Base-by-base conservation (phyloP, 1,140 invertebrate species). In the Drosophila nasuta region DNA sequence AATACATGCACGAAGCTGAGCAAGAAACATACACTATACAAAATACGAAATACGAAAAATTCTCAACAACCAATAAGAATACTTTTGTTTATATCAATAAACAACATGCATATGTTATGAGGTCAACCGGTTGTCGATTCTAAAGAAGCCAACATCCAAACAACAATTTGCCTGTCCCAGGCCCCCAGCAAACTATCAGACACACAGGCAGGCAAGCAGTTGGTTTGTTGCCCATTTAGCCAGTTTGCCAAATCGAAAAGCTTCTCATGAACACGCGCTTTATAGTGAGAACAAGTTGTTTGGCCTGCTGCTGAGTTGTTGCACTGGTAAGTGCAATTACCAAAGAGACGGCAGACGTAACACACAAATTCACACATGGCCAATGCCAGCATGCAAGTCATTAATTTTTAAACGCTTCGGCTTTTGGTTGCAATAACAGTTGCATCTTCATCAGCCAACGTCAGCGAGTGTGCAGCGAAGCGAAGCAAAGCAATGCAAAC, bases 111-210 rank as follows among this genome's bases (percentile, higher is more conserved):
- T 75, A 59, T 71, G 65, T 76, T 78, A 72, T 81, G 83, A 88
- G 83, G 83, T 88, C 83, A 85, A 89, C 83, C 86, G 85, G 83
- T 88, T 88, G 73, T 80, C 66, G 66, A 41, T 82, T 87, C 79
- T 78, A 64, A 51, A 79, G 72, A 63, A 75, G 51, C 71, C 69
- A 59, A 28, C 20, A 25, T 25, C 20, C 20, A 25, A 25, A 25
- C 20, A 25, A 25, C 46, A 54, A 30, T 46, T 56, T 52, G 30
- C 57, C 56, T 57, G 38, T 43, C 25, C 28, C 28, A 20, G 8
- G 8, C 60, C 46, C 74, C 45, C 52, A 56, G 52, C 52, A 33
- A 11, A 28, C 25, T 13, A 6, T 13, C 51, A 28, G 11, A 30
- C 25, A 45, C 2, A 28, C 10, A 52, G 25, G 10, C 48, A 49